Evolutionary conservation across 2,113 vertebrate species (phyloP), one percentile per base, ranked within the genome.

Genomic region (Pampusana beccarii): DNA sequence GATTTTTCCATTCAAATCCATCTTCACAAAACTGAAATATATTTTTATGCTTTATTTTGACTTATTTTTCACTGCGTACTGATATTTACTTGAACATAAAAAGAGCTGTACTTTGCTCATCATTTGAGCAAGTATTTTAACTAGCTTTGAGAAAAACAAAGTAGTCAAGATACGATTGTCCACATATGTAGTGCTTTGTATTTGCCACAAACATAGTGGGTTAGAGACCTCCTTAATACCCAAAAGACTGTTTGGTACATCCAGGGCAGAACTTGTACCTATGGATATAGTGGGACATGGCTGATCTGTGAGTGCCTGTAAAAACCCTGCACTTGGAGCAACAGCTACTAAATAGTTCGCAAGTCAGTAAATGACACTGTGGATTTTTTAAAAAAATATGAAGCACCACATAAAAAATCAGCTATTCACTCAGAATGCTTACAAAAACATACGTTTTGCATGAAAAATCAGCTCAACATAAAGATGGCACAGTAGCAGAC

Each of bases 101-200:
- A 38, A 83, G 3, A 44, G 44, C 10, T 24, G 3, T 8, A 18
- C 10, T 60, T 64, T 34, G 20, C 38, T 46, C 31, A 60, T 18
- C 18, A 18, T 56, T 58, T 36, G 25, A 64, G 34, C 24, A 54
- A 64, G 11, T 8, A 18, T 7, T 44, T 16, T 17, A 64, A 50
- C 5, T 17, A 33, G 10, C 11, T 66, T 31, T n/a, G 34, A 57
- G 21, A 6, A 56, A n/a, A 64, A 34, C 4, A 36, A 87, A 8
- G 16, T 33, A 50, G 6, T 81, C 23, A 6, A 87, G 38, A 21
- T 20, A 12, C 42, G 62, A 21, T 14, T 33, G 11, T 5, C 16
- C 2, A 2, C 5, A 25, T 4, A 18, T 0, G 1, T 13, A 16
- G 5, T 28, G 29, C 34, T 83, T 20, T 72, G 54, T 11, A 46